Evolutionary conservation across 2,113 vertebrate species (phyloP).

Genomic region (Alces alces): DNA sequence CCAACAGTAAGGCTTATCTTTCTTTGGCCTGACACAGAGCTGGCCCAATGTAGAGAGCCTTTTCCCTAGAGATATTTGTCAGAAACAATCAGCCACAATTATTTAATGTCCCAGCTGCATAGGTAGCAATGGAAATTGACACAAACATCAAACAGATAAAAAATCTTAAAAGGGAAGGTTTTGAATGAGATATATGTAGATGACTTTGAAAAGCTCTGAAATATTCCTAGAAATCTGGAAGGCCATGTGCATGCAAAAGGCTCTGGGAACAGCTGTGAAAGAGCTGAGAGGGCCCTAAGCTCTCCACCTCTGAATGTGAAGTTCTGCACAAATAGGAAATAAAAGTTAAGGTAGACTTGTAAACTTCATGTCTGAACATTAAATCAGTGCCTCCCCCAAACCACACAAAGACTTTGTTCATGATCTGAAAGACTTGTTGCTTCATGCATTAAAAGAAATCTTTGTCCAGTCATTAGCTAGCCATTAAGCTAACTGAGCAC

Average conservation of each 20-base stretch:
- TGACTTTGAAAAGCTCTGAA: neutral
- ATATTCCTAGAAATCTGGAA: neutral
- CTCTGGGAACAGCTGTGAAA: neutral
- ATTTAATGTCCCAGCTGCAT: neutral
- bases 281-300: neutral
- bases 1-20: neutral
- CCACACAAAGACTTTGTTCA: neutral
- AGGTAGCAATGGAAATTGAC: neutral
- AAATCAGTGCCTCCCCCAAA: neutral
- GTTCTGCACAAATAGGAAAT: neutral
- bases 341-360: neutral
- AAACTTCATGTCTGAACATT: neutral
- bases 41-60: neutral
- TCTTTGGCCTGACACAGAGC: neutral
- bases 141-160: neutral
- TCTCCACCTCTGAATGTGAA: neutral
- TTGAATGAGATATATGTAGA: neutral
- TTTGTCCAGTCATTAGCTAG: neutral
- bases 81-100: neutral
- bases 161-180: neutral
- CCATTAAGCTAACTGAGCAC: neutral
- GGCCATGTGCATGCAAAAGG: neutral
- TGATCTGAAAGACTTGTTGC: neutral
- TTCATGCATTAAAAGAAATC: neutral
- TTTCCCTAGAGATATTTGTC: neutral